Evolutionary conservation across 2,113 vertebrate genomes (phyloP), one percentile per base, ranked within the genome.

Genomic region (Thunnus maccoyii): DNA sequence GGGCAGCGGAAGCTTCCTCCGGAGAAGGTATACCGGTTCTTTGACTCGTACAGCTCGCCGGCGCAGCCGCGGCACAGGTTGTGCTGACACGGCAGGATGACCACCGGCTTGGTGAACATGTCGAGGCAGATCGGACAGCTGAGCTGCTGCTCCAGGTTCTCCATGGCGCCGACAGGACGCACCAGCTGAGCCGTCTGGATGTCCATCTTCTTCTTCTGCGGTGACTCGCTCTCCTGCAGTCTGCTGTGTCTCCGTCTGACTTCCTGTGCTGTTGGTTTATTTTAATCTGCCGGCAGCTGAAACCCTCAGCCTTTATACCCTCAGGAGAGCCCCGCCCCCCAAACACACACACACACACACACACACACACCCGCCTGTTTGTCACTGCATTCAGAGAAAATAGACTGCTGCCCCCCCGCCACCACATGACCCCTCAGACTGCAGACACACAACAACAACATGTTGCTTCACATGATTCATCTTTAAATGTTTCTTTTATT

Each of bases 41-140:
- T 76, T 75, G 93, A 92, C 78, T 98, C 96, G 64, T 96, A 97
- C 80, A 96, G 82, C 30, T 98, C 96, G 0, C 92, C 96, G 93
- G 97, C 97, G 27, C 97, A 98, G 86, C 96, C 93, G 72, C 97
- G 95, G 82, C 97, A 98, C 3, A 98, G 95, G 91, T 98, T 98
- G 92, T 98, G 97, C 82, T 98, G 97, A 89, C 97, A 98, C 0
- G 97, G 97, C 61, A 98, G 92, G 92, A 98, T 98, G 55, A 98
- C 97, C 89, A 98, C 97, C 0, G 97, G 97, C 77, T 98, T 98
- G 94, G 91, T 94, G 94, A 98, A 96, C 96, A 97, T 96, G 85
- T 98, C 97, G 86, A 98, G 94, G 91, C 97, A 98, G 83, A 98
- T 97, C 55, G 97, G 97, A 12, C 97, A 98, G 91, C 97, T 96